A percentile compares a stretch with the other conserved stretches of the same genome.
phyloP scores from a whole-genome alignment of 2,888 invertebrate genomes.

The Marronus borbonicus region DNA sequence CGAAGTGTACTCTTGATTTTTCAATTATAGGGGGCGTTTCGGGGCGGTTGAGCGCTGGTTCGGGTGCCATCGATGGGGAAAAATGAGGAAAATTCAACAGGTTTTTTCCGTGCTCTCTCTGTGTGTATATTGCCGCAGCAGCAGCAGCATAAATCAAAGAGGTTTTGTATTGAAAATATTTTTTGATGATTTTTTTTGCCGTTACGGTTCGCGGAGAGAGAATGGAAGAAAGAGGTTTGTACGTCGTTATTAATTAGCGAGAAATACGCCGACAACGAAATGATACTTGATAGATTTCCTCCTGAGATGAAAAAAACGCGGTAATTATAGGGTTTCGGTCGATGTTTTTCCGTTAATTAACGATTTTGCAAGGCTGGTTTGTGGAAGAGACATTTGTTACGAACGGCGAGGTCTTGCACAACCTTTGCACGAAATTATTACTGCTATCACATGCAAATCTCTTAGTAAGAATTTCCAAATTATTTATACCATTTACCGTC shows the following conservation, averaged over 20 bases:
- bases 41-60: neutral
- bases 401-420: too few relatives aligned
- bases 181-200: slow-evolving; percentile 34
- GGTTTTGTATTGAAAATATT: slow-evolving; percentile 41
- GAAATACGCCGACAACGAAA: slow-evolving; percentile 7
- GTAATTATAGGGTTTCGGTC: slow-evolving; percentile 28
- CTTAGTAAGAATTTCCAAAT: too few relatives aligned
- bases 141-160: slow-evolving; percentile 34
- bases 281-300: slow-evolving; percentile 42
- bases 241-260: slow-evolving; percentile 43
- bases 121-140: neutral
- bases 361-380: neutral
- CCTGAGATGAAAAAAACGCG: slow-evolving; percentile 11
- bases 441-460: too few relatives aligned
- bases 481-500: too few relatives aligned
- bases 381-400: too few relatives aligned
- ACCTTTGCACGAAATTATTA: too few relatives aligned
- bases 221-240: slow-evolving; percentile 28
- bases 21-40: slow-evolving; percentile 28
- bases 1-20: slow-evolving; percentile 46
- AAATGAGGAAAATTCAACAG: slow-evolving; percentile 43
- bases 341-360: slow-evolving; percentile 28
- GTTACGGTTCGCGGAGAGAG: neutral
- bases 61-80: slow-evolving; percentile 11
- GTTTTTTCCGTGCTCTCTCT: slow-evolving; percentile 27